phyloP scores from a whole-genome alignment of 2,113 vertebrate species.

The Noctilio leporinus region DNA sequence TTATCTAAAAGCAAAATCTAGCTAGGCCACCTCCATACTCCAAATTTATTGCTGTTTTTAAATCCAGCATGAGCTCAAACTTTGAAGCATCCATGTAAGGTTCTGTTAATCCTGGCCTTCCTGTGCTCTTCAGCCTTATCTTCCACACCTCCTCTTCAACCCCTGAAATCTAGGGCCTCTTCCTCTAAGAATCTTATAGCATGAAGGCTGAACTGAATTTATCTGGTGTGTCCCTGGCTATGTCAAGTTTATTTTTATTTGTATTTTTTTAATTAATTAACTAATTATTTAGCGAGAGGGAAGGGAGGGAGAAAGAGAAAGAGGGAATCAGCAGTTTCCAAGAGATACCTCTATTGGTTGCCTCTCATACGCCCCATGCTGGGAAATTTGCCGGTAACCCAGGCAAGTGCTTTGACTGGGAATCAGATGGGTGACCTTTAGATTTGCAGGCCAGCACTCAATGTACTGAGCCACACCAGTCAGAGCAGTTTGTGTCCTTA shows the following conservation, averaged over 20 bases:
- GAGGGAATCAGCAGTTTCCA: no score
- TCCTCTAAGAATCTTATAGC: background rate
- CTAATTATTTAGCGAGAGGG: no score
- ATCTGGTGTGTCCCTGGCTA: background rate
- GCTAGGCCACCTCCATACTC: background rate
- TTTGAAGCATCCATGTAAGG: background rate
- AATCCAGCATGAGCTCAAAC: background rate
- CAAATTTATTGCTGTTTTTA: background rate
- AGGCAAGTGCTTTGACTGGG: no score
- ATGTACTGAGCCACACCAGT: no score
- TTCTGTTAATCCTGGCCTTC: background rate
- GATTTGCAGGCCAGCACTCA: no score
- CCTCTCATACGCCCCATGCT: no score
- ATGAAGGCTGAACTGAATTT: background rate
- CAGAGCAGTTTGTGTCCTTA: background rate
- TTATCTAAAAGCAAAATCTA: background rate
- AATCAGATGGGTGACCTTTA: no score
- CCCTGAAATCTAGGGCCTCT: background rate
- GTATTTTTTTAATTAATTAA: no score
- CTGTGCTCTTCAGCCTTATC: background rate
- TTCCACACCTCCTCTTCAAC: fast-evolving
- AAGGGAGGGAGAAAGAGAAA: no score
- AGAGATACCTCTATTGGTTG: no score
- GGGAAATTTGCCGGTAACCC: no score
- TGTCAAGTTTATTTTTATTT: background rate